A percentile compares a stretch with the other conserved stretches of the same genome.
Evolutionary conservation across 1,140 invertebrate genomes (phyloP).

Genomic region (Aphelenchoides avenae): DNA sequence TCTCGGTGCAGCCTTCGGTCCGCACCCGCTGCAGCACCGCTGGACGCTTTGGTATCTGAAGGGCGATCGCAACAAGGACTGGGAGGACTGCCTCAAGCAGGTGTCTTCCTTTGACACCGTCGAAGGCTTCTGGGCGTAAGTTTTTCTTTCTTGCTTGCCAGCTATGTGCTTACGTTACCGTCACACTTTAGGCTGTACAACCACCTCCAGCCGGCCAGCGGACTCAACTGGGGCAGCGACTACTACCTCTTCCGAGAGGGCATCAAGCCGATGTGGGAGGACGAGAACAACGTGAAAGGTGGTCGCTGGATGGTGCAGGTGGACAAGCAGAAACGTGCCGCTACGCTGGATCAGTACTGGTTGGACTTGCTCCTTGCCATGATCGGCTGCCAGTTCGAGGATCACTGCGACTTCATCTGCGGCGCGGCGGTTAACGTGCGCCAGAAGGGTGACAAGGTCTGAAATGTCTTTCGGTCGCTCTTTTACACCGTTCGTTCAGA

Average conservation of each 20-base stretch:
- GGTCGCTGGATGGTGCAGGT: slow-evolving; percentile 81
- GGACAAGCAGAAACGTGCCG: slow-evolving; percentile 60
- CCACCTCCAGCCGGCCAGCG: slow-evolving; percentile 86
- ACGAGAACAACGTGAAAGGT: slow-evolving; percentile 79
- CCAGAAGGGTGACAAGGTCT: slow-evolving; percentile 84
- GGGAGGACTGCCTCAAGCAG: slow-evolving; percentile 89
- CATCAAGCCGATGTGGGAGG: slow-evolving; percentile 97
- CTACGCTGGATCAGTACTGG: slow-evolving; percentile 86
- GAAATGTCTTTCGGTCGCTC: too few species aligned
- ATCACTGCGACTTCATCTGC: slow-evolving; percentile 81
- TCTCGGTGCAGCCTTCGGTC: too few species aligned
- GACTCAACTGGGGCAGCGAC: slow-evolving; percentile 80
- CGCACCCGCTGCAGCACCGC: too few species aligned
- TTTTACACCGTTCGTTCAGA: too few species aligned
- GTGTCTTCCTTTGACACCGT: slow-evolving; percentile 90
- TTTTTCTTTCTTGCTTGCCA: neutral
- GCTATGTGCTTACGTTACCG: too few species aligned
- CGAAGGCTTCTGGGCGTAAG: slow-evolving; percentile 97
- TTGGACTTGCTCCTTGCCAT: slow-evolving; percentile 86
- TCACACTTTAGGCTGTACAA: slow-evolving; percentile 78
- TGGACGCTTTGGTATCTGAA: slow-evolving; percentile 98
- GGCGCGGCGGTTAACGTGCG: slow-evolving; percentile 91
- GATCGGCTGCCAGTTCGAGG: slow-evolving; percentile 92
- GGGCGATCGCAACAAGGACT: slow-evolving; percentile 77
- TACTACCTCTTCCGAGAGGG: slow-evolving; percentile 86